These are phyloP conservation scores for Sparidentex hasta DNA, from an alignment of 2,797 vertebrate species.

Conservation along the genomic window DNA sequence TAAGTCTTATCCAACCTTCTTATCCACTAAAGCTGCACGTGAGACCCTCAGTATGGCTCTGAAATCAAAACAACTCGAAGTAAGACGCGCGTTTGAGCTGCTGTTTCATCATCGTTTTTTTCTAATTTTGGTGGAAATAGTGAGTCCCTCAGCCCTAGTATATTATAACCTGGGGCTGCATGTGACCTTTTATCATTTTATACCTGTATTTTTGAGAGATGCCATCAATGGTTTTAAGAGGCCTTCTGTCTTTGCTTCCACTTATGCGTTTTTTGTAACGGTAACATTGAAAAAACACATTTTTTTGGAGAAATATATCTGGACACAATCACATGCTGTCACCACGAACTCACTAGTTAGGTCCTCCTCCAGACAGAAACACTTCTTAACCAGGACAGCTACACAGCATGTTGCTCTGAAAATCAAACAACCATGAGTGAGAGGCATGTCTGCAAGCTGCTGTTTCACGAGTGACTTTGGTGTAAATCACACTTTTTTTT, in stretches of 20 bases:
- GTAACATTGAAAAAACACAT: background rate
- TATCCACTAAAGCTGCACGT: too few relatives aligned
- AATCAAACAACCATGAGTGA: background rate
- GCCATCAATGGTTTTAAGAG: background rate
- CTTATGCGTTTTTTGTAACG: constrained; percentile 4
- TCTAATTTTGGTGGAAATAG: background rate
- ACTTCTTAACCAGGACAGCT: background rate
- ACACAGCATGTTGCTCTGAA: background rate
- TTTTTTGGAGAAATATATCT: background rate
- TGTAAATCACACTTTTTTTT: constrained; percentile 6
- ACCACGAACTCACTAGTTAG: background rate
- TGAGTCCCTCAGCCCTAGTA: background rate
- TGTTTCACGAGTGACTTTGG: constrained; percentile 19
- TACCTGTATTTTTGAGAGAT: background rate
- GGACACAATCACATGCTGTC: background rate
- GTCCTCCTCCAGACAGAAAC: background rate
- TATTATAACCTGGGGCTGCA: background rate
- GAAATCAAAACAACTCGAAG: too few relatives aligned
- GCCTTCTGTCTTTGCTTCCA: background rate
- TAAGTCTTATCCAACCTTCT: too few relatives aligned
- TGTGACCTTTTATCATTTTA: background rate
- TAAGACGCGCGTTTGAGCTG: too few relatives aligned
- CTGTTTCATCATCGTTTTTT: too few relatives aligned
- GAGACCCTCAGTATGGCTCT: too few relatives aligned
- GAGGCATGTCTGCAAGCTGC: constrained; percentile 10